These are phyloP conservation scores for Drosophila histrio DNA, from an alignment of 2,888 invertebrate genomes.

Conservation along the genomic window DNA sequence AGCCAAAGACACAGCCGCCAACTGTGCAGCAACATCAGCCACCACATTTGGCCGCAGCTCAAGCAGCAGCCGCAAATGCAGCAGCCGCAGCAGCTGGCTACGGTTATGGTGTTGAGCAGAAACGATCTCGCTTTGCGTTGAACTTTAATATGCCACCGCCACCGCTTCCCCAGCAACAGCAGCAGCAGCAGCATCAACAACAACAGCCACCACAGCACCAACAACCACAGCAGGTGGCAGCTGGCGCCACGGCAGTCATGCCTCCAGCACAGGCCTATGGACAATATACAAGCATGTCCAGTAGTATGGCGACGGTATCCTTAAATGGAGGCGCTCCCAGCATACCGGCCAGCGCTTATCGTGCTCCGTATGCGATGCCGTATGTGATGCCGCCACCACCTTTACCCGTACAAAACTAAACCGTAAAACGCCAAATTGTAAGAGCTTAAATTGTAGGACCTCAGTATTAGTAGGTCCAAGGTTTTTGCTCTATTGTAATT, in stretches of 20 bases:
- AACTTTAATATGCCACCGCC: slow-evolving; percentile 71
- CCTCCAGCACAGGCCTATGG: slow-evolving; percentile 55
- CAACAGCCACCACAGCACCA: slow-evolving; percentile 47
- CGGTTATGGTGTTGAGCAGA: slow-evolving; percentile 67
- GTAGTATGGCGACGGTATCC: slow-evolving; percentile 65
- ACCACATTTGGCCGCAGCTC: slow-evolving; percentile 48
- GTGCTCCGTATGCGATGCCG: slow-evolving; percentile 81
- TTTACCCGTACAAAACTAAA: slow-evolving; percentile 83
- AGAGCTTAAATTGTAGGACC: slow-evolving; percentile 56
- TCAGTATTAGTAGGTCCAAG: slow-evolving; percentile 46
- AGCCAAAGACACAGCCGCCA: slow-evolving; percentile 61
- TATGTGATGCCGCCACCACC: slow-evolving; percentile 83
- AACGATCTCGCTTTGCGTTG: slow-evolving; percentile 68
- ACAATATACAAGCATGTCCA: slow-evolving; percentile 66
- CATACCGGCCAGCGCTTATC: slow-evolving; percentile 60
- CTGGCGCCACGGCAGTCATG: slow-evolving; percentile 37
- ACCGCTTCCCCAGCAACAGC: slow-evolving; percentile 54
- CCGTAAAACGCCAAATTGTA: slow-evolving; percentile 49
- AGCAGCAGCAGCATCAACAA: slow-evolving; percentile 29
- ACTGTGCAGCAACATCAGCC: slow-evolving; percentile 48
- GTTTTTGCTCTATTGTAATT: slow-evolving; percentile 65
- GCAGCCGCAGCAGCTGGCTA: slow-evolving; percentile 45
- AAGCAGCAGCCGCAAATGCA: slow-evolving; percentile 53
- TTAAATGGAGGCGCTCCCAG: slow-evolving; percentile 58
- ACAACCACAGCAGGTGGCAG: slow-evolving; percentile 39